These are phyloP conservation scores for Callosobruchus maculatus DNA, from an alignment of 2,888 invertebrate species.

Conservation along the genomic window DNA sequence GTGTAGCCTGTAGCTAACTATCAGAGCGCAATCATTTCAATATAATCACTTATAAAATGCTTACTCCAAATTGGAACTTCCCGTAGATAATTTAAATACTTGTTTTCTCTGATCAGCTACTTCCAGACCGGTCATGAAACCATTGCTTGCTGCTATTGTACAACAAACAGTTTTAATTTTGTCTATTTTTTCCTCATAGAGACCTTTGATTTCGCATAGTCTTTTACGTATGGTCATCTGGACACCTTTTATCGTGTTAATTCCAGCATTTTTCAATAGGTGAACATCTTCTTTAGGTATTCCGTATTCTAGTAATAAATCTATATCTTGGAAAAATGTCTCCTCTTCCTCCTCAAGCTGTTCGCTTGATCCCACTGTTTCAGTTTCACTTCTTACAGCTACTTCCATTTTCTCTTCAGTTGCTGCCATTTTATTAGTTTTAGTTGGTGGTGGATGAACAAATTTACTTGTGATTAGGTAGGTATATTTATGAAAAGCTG, in stretches of 20 bases:
- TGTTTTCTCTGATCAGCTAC: conserved; percentile 68
- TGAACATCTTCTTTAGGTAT: conserved; percentile 72
- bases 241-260: conserved; percentile 77
- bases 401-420: conserved; percentile 16
- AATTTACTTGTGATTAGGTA: neutral
- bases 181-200: conserved; percentile 67
- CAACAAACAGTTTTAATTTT: conserved; percentile 75
- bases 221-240: conserved; percentile 77
- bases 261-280: conserved; percentile 70
- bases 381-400: conserved; percentile 14
- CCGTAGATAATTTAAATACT: conserved; percentile 68
- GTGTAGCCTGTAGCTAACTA: too few species aligned
- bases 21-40: too few species aligned
- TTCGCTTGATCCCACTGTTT: conserved; percentile 21
- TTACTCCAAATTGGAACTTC: conserved; percentile 70
- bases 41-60: conserved; percentile 29
- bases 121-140: conserved; percentile 73
- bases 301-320: conserved; percentile 60
- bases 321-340: conserved; percentile 71
- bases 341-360: conserved; percentile 61
- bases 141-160: conserved; percentile 58
- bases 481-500: neutral
- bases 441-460: neutral
- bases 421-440: conserved; percentile 3
- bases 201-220: conserved; percentile 68